These are phyloP conservation scores for Pseudomyrmex pallidus DNA, from an alignment of 1,140 invertebrate genomes.

Conservation along the genomic window DNA sequence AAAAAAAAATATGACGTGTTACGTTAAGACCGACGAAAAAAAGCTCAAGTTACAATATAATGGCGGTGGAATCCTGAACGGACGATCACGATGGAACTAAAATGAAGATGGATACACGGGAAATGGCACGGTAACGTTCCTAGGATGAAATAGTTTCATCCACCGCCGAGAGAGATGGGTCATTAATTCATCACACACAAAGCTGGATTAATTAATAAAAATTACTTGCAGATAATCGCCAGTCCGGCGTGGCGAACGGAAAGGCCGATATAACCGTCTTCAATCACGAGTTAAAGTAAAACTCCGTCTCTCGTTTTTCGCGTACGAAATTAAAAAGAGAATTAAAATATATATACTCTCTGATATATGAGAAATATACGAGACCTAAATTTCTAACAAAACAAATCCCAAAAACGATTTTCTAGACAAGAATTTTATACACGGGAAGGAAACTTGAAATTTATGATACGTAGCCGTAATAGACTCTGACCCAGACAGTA, in stretches of 20 bases:
- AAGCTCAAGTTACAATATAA: slow-evolving; percentile 44
- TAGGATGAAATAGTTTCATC: slow-evolving; percentile 46
- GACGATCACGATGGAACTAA: slow-evolving; percentile 43
- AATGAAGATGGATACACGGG: slow-evolving; percentile 59
- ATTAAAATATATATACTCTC: background rate
- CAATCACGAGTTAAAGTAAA: background rate
- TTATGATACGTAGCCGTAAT: background rate
- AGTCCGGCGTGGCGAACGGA: slow-evolving; percentile 5
- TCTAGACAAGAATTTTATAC: background rate
- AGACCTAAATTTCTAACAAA: too few species aligned
- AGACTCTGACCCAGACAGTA: background rate
- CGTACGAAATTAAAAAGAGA: background rate
- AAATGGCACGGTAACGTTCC: slow-evolving; percentile 50
- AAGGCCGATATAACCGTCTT: background rate
- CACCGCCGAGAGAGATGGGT: slow-evolving; percentile 23
- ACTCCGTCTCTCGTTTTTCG: background rate
- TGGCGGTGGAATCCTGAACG: slow-evolving; percentile 32
- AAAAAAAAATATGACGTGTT: background rate
- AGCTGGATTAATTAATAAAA: slow-evolving; percentile 60
- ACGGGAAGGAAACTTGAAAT: background rate
- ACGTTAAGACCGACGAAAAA: background rate
- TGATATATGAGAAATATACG: background rate
- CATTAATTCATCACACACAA: slow-evolving; percentile 50
- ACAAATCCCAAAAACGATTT: background rate
- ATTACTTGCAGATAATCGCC: slow-evolving; percentile 38